Evolutionary conservation across 1,140 invertebrate genomes (phyloP).

Genomic region (Geopemphigus sp.): DNA sequence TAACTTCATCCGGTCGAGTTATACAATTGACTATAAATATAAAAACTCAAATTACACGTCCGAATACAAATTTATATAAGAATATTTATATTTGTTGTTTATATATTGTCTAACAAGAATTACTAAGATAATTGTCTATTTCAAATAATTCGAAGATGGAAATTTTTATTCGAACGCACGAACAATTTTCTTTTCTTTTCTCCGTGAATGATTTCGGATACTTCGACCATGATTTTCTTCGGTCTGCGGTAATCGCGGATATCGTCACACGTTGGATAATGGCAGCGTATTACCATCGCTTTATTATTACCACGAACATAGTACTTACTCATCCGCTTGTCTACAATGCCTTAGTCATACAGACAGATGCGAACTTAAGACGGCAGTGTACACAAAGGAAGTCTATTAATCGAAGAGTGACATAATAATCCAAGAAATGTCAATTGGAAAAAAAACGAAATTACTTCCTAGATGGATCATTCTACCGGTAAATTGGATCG

Average conservation of each 20-base stretch:
- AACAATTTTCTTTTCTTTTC: not conserved
- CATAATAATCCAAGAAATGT: not conserved
- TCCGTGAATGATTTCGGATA: no score
- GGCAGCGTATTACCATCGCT: constrained; percentile 1
- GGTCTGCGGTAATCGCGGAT: not conserved
- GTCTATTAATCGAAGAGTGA: not conserved
- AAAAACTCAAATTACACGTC: no score
- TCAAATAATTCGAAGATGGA: not conserved
- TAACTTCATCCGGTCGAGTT: no score
- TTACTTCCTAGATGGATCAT: constrained; percentile 35
- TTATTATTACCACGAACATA: not conserved
- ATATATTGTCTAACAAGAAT: no score
- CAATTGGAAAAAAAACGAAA: not conserved
- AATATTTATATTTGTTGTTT: no score
- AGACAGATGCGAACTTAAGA: no score
- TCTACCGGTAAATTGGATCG: not conserved
- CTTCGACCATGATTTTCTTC: not conserved
- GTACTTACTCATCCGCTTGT: not conserved
- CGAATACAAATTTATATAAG: no score
- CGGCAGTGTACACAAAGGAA: not conserved
- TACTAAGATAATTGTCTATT: not conserved
- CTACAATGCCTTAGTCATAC: no score
- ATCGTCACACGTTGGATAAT: not conserved
- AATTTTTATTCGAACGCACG: not conserved
- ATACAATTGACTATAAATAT: no score